These are phyloP conservation scores for Heteropelma amictum DNA, from an alignment of 2,888 invertebrate species.

Conservation along the genomic window DNA sequence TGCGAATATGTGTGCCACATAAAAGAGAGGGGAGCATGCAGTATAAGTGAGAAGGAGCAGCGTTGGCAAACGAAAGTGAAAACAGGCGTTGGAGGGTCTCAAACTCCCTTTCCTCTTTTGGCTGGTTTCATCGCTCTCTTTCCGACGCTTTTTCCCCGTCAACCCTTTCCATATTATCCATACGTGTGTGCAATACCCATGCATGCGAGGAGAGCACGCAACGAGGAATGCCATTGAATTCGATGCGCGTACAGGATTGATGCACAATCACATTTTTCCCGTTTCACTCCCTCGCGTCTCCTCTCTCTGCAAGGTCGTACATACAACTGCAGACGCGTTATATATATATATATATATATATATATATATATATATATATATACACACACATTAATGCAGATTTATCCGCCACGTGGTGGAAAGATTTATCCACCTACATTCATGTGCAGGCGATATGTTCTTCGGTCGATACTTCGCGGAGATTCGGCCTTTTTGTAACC, in stretches of 20 bases:
- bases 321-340: not conserved
- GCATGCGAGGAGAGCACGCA: slow-evolving; percentile 57
- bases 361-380: slow-evolving; percentile 15
- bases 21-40: slow-evolving; percentile 14
- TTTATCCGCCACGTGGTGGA: not conserved
- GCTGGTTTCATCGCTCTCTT: slow-evolving; percentile 12
- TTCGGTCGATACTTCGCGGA: slow-evolving; percentile 10
- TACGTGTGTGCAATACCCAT: slow-evolving; percentile 60
- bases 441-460: not conserved
- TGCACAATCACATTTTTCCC: slow-evolving; percentile 53
- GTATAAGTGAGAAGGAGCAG: slow-evolving; percentile 64
- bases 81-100: slow-evolving; percentile 68
- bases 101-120: slow-evolving; percentile 58
- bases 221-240: slow-evolving; percentile 61
- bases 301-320: slow-evolving; percentile 31
- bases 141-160: slow-evolving; percentile 40
- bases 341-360: no score
- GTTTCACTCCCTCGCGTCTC: not conserved
- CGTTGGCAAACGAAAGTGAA: slow-evolving; percentile 71
- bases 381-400: not conserved
- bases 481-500: slow-evolving; percentile 17
- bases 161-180: slow-evolving; percentile 53
- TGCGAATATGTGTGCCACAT: slow-evolving; percentile 72
- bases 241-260: slow-evolving; percentile 63
- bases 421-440: slow-evolving; percentile 28